A percentile compares a stretch with the other conserved stretches of the same genome.
phyloP scores from a whole-genome alignment of 92 coral and sea anemone genomes.

The Epizoanthus illoricatus region DNA sequence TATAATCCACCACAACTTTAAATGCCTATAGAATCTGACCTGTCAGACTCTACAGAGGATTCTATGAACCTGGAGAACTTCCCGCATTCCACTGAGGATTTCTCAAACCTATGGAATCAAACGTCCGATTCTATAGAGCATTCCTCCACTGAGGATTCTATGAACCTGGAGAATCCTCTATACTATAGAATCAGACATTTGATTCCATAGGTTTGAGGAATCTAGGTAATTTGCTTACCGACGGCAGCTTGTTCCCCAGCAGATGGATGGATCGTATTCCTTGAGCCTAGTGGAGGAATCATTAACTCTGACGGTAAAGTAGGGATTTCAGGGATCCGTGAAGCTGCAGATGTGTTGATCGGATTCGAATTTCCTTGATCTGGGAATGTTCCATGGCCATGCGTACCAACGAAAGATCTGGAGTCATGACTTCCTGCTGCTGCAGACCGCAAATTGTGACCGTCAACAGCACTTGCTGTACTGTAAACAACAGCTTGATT shows the following conservation, averaged over 20 bases:
- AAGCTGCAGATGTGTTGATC: neutral
- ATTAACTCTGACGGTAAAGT: slow-evolving; percentile 24
- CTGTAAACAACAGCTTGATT: neutral
- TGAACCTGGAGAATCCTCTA: no score
- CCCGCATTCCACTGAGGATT: no score
- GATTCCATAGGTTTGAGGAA: no score
- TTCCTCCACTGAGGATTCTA: no score
- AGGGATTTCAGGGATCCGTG: slow-evolving; percentile 25
- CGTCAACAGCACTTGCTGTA: neutral
- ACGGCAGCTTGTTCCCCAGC: slow-evolving; percentile 2
- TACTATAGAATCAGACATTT: no score
- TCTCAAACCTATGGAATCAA: no score
- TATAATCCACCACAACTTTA: no score
- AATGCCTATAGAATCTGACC: no score
- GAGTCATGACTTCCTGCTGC: neutral
- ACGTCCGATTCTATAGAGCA: no score
- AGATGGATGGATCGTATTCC: neutral
- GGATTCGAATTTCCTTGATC: neutral
- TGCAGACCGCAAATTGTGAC: neutral
- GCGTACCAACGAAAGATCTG: neutral
- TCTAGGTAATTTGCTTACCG: neutral
- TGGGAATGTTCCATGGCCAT: neutral
- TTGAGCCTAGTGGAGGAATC: slow-evolving; percentile 29
- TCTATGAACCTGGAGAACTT: no score
- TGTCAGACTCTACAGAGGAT: no score